Base-by-base conservation (phyloP, 2,888 invertebrate genomes). In the Nipponacmea schrenckii region DNA sequence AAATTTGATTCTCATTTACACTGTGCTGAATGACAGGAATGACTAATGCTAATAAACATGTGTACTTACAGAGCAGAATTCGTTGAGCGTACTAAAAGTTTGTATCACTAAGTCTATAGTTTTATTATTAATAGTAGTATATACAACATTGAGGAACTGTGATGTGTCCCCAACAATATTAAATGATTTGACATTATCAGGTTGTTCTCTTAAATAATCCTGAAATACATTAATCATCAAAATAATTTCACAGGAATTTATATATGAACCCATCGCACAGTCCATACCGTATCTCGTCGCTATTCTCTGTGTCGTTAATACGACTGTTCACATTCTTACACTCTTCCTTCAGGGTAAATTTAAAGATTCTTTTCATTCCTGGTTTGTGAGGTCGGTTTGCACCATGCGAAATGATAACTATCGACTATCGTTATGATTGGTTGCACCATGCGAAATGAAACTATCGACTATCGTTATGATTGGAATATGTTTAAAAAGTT, bases 181-280 rank as follows among this genome's bases (percentile, higher is more conserved):
- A 80, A 89, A 87, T 7, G 88, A 86, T 75, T 89, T 89, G 62
- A 89, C 84, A 77, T 89, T 89, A 80, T 88, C 88, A 62, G 87
- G 87, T 74, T 89, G 89, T 64, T 89, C 89, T 48, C 89, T 76
- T 62, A 89, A 81, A 73, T 89, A 89, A 71, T 89, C 84, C 88
- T 89, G 77, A 17, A 45, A 75, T 63, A 39, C 3, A 39, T 5
- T 39, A 1, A 39, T 39, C 5, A 31, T 45, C 3, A 4, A 39
- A n/a, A 12, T n/a, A n/a, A n/a, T n/a, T n/a, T 62, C 10, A 31
- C 7, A 20, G 17, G n/a, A 31, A 62, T 27, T n/a, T n/a, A 8
- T 45, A n/a, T n/a, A 50, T 56, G 20, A 3, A n/a, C 56, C 56
- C n/a, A 56, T 4, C 2, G 56, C n/a, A 56, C n/a, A 56, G n/a